Conservation (phyloP, 2,888 invertebrate species). For the Boloria selene region DNA sequence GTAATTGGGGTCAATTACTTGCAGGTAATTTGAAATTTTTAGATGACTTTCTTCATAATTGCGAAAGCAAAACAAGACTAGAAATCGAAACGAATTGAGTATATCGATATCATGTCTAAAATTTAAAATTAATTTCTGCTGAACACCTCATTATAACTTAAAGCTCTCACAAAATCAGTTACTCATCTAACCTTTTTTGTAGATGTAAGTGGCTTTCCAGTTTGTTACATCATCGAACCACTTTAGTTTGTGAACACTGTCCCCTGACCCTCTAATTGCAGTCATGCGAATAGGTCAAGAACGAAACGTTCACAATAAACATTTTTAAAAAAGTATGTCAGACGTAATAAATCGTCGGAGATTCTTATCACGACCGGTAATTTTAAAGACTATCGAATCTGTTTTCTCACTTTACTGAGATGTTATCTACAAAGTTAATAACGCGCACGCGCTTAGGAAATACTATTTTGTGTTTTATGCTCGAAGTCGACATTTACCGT, state of each 20-base stretch:
- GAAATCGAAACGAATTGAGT: constrained; percentile 16
- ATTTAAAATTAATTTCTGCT: background rate
- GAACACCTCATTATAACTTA: background rate
- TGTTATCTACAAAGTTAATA: constrained; percentile 40
- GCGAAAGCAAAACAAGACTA: constrained; percentile 22
- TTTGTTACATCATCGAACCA: constrained; percentile 66
- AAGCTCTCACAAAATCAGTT: constrained; percentile 1
- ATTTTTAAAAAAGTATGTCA: constrained; percentile 66
- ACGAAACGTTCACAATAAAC: constrained; percentile 43
- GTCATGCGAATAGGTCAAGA: constrained; percentile 43
- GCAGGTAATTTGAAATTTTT: constrained; percentile 59
- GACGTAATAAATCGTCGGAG: constrained; percentile 53
- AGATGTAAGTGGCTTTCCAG: constrained; percentile 54
- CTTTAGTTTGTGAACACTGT: constrained; percentile 53
- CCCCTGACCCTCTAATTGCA: constrained; percentile 71
- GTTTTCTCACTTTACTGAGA: constrained; percentile 49
- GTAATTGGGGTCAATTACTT: constrained; percentile 63
- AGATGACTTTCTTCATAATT: constrained; percentile 67
- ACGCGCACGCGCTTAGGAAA: constrained; percentile 25
- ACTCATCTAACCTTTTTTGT: constrained; percentile 51
- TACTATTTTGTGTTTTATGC: constrained; percentile 26
- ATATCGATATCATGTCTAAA: background rate
- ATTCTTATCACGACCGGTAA: constrained; percentile 52
- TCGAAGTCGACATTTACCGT: constrained; percentile 25
- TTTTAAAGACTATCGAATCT: constrained; percentile 56